Evolutionary conservation across 2,888 invertebrate species (phyloP), one percentile per base, ranked within the genome.

Genomic region (Cantharis rustica): DNA sequence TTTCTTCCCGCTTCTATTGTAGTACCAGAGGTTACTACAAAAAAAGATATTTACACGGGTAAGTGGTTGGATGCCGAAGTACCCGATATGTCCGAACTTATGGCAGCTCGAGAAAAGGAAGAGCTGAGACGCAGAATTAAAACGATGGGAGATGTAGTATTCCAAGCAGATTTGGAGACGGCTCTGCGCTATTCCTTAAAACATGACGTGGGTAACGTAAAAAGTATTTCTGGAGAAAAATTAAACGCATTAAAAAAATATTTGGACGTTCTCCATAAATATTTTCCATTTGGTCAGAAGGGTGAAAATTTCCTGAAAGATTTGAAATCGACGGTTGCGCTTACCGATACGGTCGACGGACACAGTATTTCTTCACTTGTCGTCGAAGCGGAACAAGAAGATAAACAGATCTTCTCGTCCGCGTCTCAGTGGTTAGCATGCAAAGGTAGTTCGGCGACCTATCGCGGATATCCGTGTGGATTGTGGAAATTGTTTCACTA

Each of bases 401-500:
- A 91, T 81, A 86, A 89, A n/a, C 91, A 92, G 15, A 90, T 93
- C 9, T 93, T 91, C 80, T 88, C 90, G 9, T 86, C 88, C 0
- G 88, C 89, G 11, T 83, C 89, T 17, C 88, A 89, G n/a, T 98
- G 95, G 92, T 88, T 95, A 47, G 94, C 93, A 2, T 99, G 99
- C 85, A 91, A 90, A 82, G 96, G 97, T 10, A 97, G 97, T 82
- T 90, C 91, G 74, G 88, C 92, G 0, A 90, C 91, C 77, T 93
- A 91, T 83, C 91, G 98, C 70, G 98, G 98, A 11, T 99, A 96
- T 87, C 95, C 98, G 0, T 99, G 99, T 88, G 95, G 97, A 0
- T 89, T 99, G 31, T 99, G 99, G 99, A 95, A 93, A 13, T 88
- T 98, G 82, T 99, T 98, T 86, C 99, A 99, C 86, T 95, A 94